Evolutionary conservation across 2,113 vertebrate genomes (phyloP).

Genomic region (Platysteira castanea): DNA sequence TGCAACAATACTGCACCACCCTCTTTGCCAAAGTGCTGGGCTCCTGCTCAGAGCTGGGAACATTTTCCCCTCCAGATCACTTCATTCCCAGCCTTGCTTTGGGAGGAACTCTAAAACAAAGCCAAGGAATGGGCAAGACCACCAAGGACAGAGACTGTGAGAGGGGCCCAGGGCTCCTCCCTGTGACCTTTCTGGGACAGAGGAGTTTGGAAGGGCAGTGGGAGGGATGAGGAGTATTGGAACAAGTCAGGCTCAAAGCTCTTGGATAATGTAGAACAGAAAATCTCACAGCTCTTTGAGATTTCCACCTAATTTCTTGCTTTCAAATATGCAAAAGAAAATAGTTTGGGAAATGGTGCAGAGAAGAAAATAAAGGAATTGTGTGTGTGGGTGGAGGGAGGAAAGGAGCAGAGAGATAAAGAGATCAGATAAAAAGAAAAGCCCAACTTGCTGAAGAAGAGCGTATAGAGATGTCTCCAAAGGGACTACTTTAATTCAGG

Average conservation of each 20-base stretch:
- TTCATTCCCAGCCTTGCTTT: not conserved
- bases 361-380: slow-evolving; percentile 6
- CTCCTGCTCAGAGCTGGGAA: not conserved
- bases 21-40: not conserved
- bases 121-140: not conserved
- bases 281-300: not conserved
- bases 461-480: not conserved
- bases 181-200: rapidly evolving
- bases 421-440: not conserved
- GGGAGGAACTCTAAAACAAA: not conserved
- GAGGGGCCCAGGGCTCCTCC: not conserved
- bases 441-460: not conserved
- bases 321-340: not conserved
- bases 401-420: not conserved
- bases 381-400: not conserved
- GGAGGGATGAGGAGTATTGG: not conserved
- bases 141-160: not conserved
- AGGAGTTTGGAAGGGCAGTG: not conserved
- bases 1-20: not conserved
- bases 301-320: not conserved
- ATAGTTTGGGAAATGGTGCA: not conserved
- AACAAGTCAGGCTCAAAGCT: not conserved
- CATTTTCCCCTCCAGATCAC: not conserved
- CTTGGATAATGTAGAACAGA: not conserved
- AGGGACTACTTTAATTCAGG: not conserved